Conservation (phyloP, 2,888 invertebrate species). For the Cataglyphis rosenhaueri region DNA sequence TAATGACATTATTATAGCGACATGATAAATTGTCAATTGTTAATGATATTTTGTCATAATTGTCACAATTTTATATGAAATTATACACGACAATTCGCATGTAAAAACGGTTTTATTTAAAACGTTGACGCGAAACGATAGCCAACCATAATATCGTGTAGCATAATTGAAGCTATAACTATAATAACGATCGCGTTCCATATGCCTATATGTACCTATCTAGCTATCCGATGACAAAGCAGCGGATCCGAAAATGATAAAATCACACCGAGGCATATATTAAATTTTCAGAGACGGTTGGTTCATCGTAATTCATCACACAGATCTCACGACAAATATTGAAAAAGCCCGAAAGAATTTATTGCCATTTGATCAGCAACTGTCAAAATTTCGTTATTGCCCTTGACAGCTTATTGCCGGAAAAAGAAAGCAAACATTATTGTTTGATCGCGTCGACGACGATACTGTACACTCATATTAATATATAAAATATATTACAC, state of each 20-base stretch:
- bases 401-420: neutral
- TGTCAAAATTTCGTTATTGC: neutral
- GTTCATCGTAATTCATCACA: slow-evolving; percentile 9
- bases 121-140: neutral
- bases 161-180: slow-evolving; percentile 14
- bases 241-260: neutral
- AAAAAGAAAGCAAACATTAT: neutral
- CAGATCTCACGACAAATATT: slow-evolving; percentile 30
- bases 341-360: slow-evolving; percentile 35
- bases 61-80: slow-evolving; percentile 20
- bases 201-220: neutral
- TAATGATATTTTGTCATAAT: neutral
- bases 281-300: slow-evolving; percentile 40
- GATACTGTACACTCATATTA: neutral
- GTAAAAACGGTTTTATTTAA: neutral
- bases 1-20: neutral
- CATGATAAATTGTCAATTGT: slow-evolving; percentile 6
- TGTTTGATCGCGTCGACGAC: neutral
- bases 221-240: slow-evolving; percentile 39
- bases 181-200: slow-evolving; percentile 27
- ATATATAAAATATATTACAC: neutral
- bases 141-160: slow-evolving; percentile 3
- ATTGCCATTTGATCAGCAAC: neutral
- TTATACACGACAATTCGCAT: neutral
- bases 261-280: neutral